Conservation (phyloP, 2,888 invertebrate species). For the Agrotis exclamationis region DNA sequence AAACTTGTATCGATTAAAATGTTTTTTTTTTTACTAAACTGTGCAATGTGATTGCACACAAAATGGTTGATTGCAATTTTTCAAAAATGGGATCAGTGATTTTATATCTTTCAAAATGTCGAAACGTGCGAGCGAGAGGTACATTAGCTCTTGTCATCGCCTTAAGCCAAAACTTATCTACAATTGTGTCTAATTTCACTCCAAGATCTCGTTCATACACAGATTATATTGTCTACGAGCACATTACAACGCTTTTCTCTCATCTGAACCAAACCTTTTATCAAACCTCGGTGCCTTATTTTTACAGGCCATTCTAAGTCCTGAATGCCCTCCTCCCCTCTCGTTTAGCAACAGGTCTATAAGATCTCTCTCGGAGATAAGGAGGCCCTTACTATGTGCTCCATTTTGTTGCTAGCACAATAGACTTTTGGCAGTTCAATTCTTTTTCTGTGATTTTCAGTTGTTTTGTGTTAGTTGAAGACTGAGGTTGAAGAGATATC, state of each 20-base stretch:
- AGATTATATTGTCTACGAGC: background rate
- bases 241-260: conserved; percentile 7
- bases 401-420: conserved; percentile 25
- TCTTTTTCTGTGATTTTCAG: conserved; percentile 14
- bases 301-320: conserved; percentile 54
- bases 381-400: conserved; percentile 48
- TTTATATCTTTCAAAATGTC: no score
- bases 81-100: no score
- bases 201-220: no score
- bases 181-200: no score
- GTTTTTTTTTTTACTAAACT: no score
- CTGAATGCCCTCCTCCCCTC: conserved; percentile 27
- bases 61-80: no score
- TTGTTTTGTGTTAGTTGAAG: conserved; percentile 17
- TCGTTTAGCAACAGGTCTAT: conserved; percentile 66
- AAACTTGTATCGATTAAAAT: no score
- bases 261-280: conserved; percentile 15
- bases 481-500: conserved; percentile 11
- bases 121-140: no score
- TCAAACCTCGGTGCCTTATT: conserved; percentile 36
- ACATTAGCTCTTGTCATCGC: no score
- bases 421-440: background rate
- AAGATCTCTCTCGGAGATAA: conserved; percentile 62
- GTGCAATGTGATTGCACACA: no score
- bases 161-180: no score